A percentile compares a stretch with the other conserved stretches of the same genome.
These are phyloP conservation scores for Sander lucioperca DNA, from an alignment of 2,113 vertebrate species.

Conservation along the genomic window DNA sequence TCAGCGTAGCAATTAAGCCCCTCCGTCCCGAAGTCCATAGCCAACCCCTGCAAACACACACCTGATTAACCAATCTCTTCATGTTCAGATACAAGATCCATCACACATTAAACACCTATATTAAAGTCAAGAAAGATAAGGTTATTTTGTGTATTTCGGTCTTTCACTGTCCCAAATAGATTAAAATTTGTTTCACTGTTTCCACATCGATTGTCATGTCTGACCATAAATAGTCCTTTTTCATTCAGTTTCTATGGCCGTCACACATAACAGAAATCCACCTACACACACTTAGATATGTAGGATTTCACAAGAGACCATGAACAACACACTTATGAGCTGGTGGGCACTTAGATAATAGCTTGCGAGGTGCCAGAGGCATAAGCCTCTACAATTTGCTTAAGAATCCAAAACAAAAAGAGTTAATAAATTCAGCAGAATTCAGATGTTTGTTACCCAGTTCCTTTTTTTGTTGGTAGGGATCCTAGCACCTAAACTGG, in stretches of 20 bases:
- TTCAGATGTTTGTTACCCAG: constrained; percentile 62
- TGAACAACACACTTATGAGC: constrained; percentile 87
- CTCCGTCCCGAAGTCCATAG: constrained; percentile 51
- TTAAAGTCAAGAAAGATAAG: constrained; percentile 79
- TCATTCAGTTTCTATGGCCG: constrained; percentile 69
- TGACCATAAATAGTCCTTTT: constrained; percentile 74
- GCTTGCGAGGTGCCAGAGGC: constrained; percentile 93
- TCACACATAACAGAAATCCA: constrained; percentile 76
- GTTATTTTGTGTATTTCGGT: constrained; percentile 67
- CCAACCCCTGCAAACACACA: constrained; percentile 44
- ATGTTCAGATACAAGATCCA: constrained; percentile 69
- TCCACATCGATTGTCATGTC: constrained; percentile 92
- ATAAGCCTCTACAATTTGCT: constrained; percentile 83
- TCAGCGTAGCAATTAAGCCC: constrained; percentile 38
- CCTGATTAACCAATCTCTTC: constrained; percentile 67
- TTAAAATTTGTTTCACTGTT: constrained; percentile 60
- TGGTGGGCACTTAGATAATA: constrained; percentile 98
- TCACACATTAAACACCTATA: constrained; percentile 75
- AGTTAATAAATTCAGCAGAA: constrained; percentile 78
- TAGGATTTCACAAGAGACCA: constrained; percentile 78
- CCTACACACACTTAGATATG: constrained; percentile 75
- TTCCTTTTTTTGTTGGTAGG: constrained; percentile 54
- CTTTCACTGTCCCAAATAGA: constrained; percentile 65
- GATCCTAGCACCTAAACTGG: constrained; percentile 59
- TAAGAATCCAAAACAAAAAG: constrained; percentile 78